Percentiles rank a stretch among this genome's conserved stretches.
These are phyloP conservation scores for Triplophysa bombifrons DNA, from an alignment of 2,797 vertebrate genomes.

Conservation along the genomic window DNA sequence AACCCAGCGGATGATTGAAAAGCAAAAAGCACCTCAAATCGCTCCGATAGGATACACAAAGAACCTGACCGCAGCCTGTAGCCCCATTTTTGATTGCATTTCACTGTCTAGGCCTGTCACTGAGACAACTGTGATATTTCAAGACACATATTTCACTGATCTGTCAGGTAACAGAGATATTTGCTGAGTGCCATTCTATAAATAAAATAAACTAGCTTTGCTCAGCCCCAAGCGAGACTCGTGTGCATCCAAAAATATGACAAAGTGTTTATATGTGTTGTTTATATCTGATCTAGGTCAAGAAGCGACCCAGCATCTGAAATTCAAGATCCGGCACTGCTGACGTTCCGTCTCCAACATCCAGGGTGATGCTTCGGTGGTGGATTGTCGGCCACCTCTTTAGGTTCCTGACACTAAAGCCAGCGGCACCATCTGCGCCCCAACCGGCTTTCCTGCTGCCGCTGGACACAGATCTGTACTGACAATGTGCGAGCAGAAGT, in stretches of 20 bases:
- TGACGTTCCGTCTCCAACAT: not conserved
- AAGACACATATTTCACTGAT: not conserved
- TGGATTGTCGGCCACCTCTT: slow-evolving; percentile 23
- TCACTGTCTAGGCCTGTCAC: not conserved
- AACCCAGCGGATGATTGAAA: not conserved
- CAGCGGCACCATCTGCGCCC: slow-evolving; percentile 33
- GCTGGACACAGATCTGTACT: slow-evolving; percentile 31
- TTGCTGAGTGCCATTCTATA: not conserved
- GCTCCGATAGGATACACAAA: not conserved
- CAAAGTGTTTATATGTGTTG: not conserved
- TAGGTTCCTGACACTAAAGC: slow-evolving; percentile 36
- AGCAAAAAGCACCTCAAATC: not conserved
- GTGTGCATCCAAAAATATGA: not conserved
- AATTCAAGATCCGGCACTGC: not conserved
- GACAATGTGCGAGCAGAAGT: slow-evolving; percentile 38
- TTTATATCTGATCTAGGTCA: not conserved
- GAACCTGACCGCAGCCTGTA: not conserved
- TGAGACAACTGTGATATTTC: not conserved
- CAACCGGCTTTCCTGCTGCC: slow-evolving; percentile 5
- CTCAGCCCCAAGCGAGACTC: not conserved
- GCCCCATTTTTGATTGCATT: not conserved
- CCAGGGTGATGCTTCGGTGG: slow-evolving; percentile 26
- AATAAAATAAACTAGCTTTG: not conserved
- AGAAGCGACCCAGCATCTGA: not conserved
- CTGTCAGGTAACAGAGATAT: not conserved